Conservation (phyloP, 2,797 vertebrate genomes). For the Rousettus madagascariensis region DNA sequence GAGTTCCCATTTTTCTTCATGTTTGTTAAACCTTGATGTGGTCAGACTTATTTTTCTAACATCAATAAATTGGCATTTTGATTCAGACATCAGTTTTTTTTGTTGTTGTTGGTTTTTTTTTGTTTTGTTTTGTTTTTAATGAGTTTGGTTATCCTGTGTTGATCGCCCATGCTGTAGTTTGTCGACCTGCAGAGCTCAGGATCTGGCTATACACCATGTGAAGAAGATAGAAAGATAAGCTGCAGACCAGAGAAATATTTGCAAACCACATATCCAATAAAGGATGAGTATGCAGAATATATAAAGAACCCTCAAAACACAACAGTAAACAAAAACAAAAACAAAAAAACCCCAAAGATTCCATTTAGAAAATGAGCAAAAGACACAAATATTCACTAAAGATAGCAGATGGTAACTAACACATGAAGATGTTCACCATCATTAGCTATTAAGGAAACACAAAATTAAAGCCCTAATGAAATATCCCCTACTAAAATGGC, state of each 20-base stretch:
- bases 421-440: background rate
- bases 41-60: background rate
- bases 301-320: background rate
- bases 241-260: background rate
- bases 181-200: background rate
- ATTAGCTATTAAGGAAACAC: background rate
- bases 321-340: background rate
- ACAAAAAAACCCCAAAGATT: background rate
- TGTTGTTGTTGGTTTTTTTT: no score
- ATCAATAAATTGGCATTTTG: background rate
- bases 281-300: background rate
- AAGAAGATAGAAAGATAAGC: background rate
- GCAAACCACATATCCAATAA: background rate
- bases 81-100: background rate
- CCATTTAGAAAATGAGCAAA: background rate
- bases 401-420: background rate
- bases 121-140: no score
- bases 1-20: background rate
- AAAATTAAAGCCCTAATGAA: background rate
- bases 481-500: background rate
- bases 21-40: background rate
- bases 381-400: background rate
- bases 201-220: background rate
- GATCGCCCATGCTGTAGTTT: background rate
- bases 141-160: background rate